Evolutionary conservation across 2,113 vertebrate genomes (phyloP), one percentile per base, ranked within the genome.

Genomic region (Calonectris borealis): DNA sequence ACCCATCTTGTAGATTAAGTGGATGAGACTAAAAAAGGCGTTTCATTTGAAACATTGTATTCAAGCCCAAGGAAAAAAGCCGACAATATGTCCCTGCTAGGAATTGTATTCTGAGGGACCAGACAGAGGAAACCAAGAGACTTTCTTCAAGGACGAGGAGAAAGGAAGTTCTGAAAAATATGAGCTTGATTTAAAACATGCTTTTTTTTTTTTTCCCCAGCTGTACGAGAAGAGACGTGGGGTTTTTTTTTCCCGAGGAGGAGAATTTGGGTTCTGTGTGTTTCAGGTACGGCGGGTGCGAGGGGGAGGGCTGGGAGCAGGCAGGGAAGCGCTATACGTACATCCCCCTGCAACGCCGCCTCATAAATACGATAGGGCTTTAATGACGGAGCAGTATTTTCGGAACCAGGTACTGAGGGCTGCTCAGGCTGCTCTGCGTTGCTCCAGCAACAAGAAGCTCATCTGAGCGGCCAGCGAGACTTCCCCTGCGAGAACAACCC

Each of bases 31-130:
- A 86, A 91, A 97, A 97, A 96, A 92, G 29, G 32, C 10, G 15
- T 95, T 97, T 96, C 92, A 95, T 81, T 95, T 96, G 42, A 97
- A 96, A 95, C 22, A 27, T 70, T 96, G 81, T 96, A 71, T 92
- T 97, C 3, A 1, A 95, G 77, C 58, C 57, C 40, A 92, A 80
- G 58, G 82, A 85, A 86, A 93, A 95, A 70, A 94, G 76, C 73
- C 57, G 16, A 96, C 90, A 96, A 97, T 52, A 32, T 95, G 78
- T 94, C 68, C 51, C 58, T 94, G 65, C 51, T 93, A 97, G 79
- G 70, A 91, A 87, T 91, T 89, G 83, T 88, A 84, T 82, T 95
- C 11, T 1, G 55, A 92, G 90, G 64, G 94, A 93, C 40, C 77
- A 95, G 54, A 84, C 40, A 96, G 78, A 71, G 48, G 57, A 96